phyloP scores from a whole-genome alignment of 2,797 vertebrate genomes.

The Girardinus metallicus region DNA sequence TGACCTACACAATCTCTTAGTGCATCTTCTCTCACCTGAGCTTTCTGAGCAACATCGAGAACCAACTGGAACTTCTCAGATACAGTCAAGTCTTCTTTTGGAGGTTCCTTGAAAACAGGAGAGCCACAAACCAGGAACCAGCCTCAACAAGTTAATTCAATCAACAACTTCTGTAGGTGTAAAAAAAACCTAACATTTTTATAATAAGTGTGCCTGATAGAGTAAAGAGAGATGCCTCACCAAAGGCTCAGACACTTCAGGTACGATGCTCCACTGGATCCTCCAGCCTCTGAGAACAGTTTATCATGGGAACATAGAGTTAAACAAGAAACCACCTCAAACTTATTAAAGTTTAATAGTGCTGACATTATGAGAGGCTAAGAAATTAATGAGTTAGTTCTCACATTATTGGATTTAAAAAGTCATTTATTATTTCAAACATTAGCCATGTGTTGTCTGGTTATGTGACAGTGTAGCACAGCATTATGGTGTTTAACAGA shows the following conservation, averaged over 20 bases:
- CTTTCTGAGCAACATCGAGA: constrained; percentile 96
- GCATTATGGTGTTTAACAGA: too few species aligned
- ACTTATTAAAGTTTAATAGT: not conserved
- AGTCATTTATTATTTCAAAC: not conserved
- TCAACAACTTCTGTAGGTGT: not conserved
- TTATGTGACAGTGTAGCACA: too few species aligned
- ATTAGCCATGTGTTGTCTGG: too few species aligned
- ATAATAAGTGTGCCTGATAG: not conserved
- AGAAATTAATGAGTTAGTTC: not conserved
- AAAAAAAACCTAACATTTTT: not conserved
- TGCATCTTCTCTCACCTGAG: constrained; percentile 81
- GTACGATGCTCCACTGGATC: constrained; percentile 99
- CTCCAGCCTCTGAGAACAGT: constrained; percentile 90
- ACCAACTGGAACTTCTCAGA: constrained; percentile 99
- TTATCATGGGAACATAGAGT: constrained; percentile 39
- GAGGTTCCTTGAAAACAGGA: constrained; percentile 82
- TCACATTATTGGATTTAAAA: not conserved
- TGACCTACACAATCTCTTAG: not conserved
- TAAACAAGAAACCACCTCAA: not conserved
- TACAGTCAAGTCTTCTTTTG: constrained; percentile 95
- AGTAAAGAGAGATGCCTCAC: constrained; percentile 74
- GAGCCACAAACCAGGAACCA: not conserved
- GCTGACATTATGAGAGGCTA: not conserved
- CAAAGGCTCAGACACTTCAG: constrained; percentile 91
- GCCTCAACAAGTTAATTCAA: not conserved